Conservation (phyloP, 2,797 vertebrate species). For the Echeneis naucrates region DNA sequence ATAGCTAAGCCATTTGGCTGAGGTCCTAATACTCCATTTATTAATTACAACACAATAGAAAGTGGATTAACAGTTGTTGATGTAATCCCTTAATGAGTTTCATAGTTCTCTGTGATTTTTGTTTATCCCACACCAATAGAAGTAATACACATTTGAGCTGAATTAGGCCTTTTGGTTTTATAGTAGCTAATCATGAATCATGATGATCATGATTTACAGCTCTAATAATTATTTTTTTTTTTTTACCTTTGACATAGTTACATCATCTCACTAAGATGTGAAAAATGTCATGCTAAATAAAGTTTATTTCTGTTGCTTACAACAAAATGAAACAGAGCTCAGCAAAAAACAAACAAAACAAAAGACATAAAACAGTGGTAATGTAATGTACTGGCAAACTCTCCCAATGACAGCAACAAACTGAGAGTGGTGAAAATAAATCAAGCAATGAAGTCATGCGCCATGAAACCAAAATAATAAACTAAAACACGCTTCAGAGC, state of each 20-base stretch:
- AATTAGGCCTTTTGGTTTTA: conserved; percentile 18
- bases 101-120: conserved; percentile 31
- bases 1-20: conserved; percentile 57
- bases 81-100: conserved; percentile 69
- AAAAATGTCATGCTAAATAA: background rate
- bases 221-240: background rate
- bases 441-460: background rate
- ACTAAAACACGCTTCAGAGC: background rate
- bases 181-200: background rate
- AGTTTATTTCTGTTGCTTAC: too few species aligned
- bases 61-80: conserved; percentile 67
- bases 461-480: background rate
- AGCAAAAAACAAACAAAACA: too few species aligned
- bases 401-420: background rate
- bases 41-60: conserved; percentile 66
- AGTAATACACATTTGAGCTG: conserved; percentile 1
- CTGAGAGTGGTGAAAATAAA: background rate
- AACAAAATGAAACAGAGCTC: too few species aligned
- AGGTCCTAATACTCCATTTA: conserved; percentile 64
- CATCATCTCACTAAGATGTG: background rate
- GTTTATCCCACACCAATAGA: conserved; percentile 37
- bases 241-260: background rate
- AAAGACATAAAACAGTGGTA: too few species aligned
- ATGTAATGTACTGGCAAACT: background rate
- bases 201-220: background rate